Conservation (phyloP, 1,140 invertebrate genomes). For the Panagrolaimus sp. region DNA sequence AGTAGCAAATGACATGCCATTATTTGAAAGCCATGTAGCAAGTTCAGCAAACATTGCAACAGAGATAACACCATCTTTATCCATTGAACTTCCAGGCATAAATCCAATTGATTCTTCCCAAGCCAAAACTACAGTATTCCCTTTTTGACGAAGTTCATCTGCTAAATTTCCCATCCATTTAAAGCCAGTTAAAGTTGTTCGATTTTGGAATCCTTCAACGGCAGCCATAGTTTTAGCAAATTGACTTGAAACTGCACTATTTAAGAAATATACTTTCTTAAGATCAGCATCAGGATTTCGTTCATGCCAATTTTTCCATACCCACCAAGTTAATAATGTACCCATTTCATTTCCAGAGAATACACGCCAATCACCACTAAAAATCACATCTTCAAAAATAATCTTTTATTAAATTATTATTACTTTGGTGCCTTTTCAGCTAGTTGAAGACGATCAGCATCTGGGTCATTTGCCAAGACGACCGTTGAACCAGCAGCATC, state of each 20-base stretch:
- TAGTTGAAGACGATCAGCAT: conserved; percentile 88
- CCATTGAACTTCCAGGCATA: conserved; percentile 81
- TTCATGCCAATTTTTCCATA: conserved; percentile 66
- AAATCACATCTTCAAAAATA: conserved; percentile 44
- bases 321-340: conserved; percentile 90
- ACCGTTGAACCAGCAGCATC: conserved; percentile 69
- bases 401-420: conserved; percentile 4
- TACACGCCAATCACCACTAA: conserved; percentile 75
- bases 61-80: conserved; percentile 91
- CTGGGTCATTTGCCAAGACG: conserved; percentile 94
- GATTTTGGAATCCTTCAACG: conserved; percentile 64
- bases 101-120: conserved; percentile 79
- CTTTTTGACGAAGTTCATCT: conserved; percentile 67
- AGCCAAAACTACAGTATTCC: conserved; percentile 74
- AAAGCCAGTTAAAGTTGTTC: conserved; percentile 95
- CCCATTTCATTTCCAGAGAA: conserved; percentile 95
- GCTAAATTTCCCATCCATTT: conserved; percentile 97
- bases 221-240: conserved; percentile 78
- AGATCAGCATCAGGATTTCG: conserved; percentile 48
- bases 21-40: conserved; percentile 69
- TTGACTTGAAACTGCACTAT: conserved; percentile 94
- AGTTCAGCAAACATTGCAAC: conserved; percentile 72
- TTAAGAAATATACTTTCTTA: conserved; percentile 68
- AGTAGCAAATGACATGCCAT: conserved; percentile 68
- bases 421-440: conserved; percentile 68